A percentile compares a stretch with the other conserved stretches of the same genome.
Evolutionary conservation across 2,888 invertebrate genomes (phyloP).

Genomic region (Antitype chi): DNA sequence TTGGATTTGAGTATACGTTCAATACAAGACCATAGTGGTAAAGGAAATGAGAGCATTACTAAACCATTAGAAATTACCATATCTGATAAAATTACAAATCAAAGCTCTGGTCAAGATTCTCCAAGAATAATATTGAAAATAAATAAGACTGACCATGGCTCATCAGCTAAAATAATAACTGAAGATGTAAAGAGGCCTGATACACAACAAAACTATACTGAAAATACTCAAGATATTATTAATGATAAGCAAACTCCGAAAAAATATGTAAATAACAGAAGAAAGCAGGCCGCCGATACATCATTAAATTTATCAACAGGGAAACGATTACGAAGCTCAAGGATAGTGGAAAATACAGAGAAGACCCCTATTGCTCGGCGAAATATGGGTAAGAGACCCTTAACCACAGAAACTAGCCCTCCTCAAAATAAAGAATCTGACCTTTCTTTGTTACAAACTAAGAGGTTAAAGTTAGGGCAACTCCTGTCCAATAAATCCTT

Average conservation of each 20-base stretch:
- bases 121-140: conserved; percentile 92
- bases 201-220: conserved; percentile 72
- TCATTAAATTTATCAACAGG: conserved; percentile 78
- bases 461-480: conserved; percentile 86
- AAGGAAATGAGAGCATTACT: conserved; percentile 79
- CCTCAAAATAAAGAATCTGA: conserved; percentile 80
- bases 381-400: conserved; percentile 79
- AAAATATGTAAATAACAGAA: conserved; percentile 80
- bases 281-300: conserved; percentile 75
- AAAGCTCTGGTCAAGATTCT: conserved; percentile 88
- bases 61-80: conserved; percentile 88
- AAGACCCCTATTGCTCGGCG: conserved; percentile 75
- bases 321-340: conserved; percentile 86
- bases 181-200: conserved; percentile 82
- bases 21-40: conserved; percentile 76
- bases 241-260: conserved; percentile 79
- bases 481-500: conserved; percentile 84
- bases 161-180: conserved; percentile 88
- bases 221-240: conserved; percentile 77
- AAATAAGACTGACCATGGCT: conserved; percentile 91
- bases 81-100: conserved; percentile 81
- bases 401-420: conserved; percentile 75
- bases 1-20: conserved; percentile 64
- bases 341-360: conserved; percentile 82
- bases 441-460: conserved; percentile 81